Evolutionary conservation across 2,888 invertebrate species (phyloP), one percentile per base, ranked within the genome.

Genomic region (Agriopis aurantiaria): DNA sequence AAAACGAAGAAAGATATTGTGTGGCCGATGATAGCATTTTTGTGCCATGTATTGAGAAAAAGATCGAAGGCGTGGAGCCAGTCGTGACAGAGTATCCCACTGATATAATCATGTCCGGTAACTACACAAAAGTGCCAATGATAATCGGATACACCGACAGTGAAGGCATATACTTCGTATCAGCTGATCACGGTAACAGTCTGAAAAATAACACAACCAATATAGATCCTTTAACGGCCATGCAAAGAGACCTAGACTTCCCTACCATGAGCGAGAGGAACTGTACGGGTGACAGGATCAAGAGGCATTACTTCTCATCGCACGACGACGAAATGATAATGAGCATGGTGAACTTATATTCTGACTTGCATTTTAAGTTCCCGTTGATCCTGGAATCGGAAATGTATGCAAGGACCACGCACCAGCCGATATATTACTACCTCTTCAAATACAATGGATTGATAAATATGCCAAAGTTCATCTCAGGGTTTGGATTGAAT

Each of bases 111-210:
- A 78, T 74, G 53, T 83, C 91, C 0, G 90, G 91, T 0, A 90
- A 93, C 68, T 94, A 92, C 63, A 89, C 87, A 0, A 92, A 92
- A 80, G 82, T 94, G 8, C 94, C 94, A 0, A 91, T 93, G 89
- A 92, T 94, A 46, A 89, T 93, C 17, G 93, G 94, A 0, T 88
- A 86, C 64, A 94, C 91, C 14, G 89, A 92, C 71, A 88, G 86
- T 33, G 94, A 94, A 82, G 94, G 93, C 0, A 88, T 92, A 55
- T 91, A 87, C 71, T 93, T 93, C 63, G 90, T 88, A 0, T 80
- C 87, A 78, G 83, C 86, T 74, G 89, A 92, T 74, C 91, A 88
- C 69, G 93, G 93, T 0, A 88, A 75, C 0, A 89, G 84, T 66
- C 71, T 92, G 11, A 86, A 82, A 49, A 85, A 82, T 40, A 70